Conservation (phyloP, 2,113 vertebrate genomes). For the Polypterus bichir region DNA sequence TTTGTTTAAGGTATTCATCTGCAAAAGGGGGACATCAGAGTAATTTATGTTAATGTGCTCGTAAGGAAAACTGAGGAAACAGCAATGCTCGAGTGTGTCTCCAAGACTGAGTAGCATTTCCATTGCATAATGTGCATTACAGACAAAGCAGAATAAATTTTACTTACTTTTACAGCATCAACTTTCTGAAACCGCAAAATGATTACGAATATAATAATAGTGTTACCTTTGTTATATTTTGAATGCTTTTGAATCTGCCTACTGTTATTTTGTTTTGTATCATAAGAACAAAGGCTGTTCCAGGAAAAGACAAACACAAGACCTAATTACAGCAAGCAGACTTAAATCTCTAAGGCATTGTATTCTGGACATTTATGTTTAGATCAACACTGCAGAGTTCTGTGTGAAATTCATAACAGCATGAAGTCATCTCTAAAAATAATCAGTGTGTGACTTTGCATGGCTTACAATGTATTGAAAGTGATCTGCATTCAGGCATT, state of each 20-base stretch:
- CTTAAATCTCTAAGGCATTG: constrained; percentile 48
- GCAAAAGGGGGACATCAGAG: too few species aligned
- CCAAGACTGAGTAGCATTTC: too few species aligned
- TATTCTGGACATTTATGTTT: constrained; percentile 40
- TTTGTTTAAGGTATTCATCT: too few species aligned
- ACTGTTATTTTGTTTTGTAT: constrained; percentile 19
- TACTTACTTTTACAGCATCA: too few species aligned
- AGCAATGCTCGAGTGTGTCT: too few species aligned
- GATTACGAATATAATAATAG: too few species aligned
- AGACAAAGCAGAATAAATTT: too few species aligned
- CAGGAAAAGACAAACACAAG: constrained; percentile 45
- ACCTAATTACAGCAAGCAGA: constrained; percentile 50
- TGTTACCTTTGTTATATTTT: constrained; percentile 14
- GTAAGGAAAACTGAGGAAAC: too few species aligned
- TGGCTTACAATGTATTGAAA: constrained; percentile 17
- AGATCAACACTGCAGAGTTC: constrained; percentile 35
- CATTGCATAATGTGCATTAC: too few species aligned
- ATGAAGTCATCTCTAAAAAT: constrained; percentile 38
- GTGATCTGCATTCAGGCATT: constrained; percentile 10
- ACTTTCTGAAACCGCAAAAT: too few species aligned
- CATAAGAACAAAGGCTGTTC: constrained; percentile 39
- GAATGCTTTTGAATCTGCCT: constrained; percentile 22
- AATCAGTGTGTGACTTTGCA: constrained; percentile 20
- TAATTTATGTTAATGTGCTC: too few species aligned
- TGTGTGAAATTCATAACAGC: constrained; percentile 54